Evolutionary conservation across 2,797 vertebrate species (phyloP), one percentile per base, ranked within the genome.

Genomic region (Pelobates cultripes): DNA sequence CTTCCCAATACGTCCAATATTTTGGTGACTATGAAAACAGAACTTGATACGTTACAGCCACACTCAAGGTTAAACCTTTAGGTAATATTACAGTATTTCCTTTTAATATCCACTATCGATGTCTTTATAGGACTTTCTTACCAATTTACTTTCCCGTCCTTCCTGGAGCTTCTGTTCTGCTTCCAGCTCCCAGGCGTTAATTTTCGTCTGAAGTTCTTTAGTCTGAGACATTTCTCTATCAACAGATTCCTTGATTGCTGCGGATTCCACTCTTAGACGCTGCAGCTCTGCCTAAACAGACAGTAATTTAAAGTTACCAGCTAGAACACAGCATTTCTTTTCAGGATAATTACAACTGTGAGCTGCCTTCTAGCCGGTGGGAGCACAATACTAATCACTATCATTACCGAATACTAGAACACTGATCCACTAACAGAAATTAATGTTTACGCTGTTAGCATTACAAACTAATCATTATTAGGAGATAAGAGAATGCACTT

Each of bases 121-220:
- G 28, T 28, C 28, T 28, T 28, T 28, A 28, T 1, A 28, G 28
- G 5, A 51, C 47, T 51, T 57, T 57, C 80, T 84, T 90, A 94
- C 94, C 90, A 41, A 84, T 86, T 85, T 88, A 75, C 88, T 77
- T 0, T 82, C 70, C 74, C 92, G 89, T 68, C 88, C 91, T 0
- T 77, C 86, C 64, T 0, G 86, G 15, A 95, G 83, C 60, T 92
- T 85, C 75, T 87, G 43, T 74, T 84, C 88, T 61, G 87, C 88
- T 57, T 93, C 90, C 63, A 89, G 90, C 64, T 92, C 89, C 91
- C 90, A 91, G 57, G 0, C 84, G 28, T 78, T 85, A 0, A 85
- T n/a, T 12, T 55, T 87, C 80, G 85, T 87, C 75, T 89, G 91
- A 74, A 90, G 84, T 3, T 0, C 85, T 66, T 71, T 85, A 84